phyloP scores from a whole-genome alignment of 2,113 vertebrate genomes.

The Hydrolagus affinis region DNA sequence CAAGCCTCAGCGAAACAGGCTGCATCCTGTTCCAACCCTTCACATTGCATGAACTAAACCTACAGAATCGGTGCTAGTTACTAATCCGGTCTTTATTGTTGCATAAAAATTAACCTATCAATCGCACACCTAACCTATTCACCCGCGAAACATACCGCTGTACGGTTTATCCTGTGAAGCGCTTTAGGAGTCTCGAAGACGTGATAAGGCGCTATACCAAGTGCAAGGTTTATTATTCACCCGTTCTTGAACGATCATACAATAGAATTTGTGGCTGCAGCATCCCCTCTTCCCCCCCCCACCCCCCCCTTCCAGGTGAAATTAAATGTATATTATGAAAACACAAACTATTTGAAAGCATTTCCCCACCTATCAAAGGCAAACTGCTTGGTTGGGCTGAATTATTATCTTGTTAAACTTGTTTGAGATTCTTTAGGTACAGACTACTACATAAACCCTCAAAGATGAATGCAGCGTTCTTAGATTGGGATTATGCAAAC shows the following conservation, averaged over 20 bases:
- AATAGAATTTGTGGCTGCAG: too few relatives aligned
- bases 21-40: slow-evolving; percentile 24
- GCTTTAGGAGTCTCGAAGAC: too few relatives aligned
- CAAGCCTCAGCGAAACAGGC: slow-evolving; percentile 1
- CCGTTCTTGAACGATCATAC: neutral
- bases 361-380: neutral
- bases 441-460: neutral
- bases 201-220: neutral
- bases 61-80: neutral
- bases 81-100: neutral
- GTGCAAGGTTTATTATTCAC: too few relatives aligned
- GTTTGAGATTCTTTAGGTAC: neutral
- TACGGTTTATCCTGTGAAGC: too few relatives aligned
- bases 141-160: too few relatives aligned
- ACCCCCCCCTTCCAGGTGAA: too few relatives aligned
- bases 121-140: too few relatives aligned
- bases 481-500: neutral
- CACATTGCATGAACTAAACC: neutral
- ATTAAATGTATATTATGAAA: neutral
- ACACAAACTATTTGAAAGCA: neutral
- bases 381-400: neutral
- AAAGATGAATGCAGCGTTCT: neutral
- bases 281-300: too few relatives aligned
- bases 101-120: too few relatives aligned
- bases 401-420: neutral